Base-by-base conservation (phyloP, 2,113 vertebrate species). In the Triplophysa rosa region DNA sequence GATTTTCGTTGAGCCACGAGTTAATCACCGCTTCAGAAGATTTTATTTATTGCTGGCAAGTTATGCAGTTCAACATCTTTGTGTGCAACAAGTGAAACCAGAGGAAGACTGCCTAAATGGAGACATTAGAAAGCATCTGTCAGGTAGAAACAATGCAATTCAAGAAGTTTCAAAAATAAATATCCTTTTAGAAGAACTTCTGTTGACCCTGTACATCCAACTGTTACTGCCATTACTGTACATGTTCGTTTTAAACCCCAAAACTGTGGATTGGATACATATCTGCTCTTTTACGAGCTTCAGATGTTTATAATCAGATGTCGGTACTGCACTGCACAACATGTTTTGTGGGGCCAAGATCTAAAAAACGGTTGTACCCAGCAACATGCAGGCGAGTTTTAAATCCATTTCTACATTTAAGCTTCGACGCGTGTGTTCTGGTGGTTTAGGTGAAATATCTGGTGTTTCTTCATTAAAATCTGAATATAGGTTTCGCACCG, bases 401-500 rank as follows among this genome's bases (percentile, higher is more conserved):
- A 73, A 59, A 78, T 66, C 56, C 33, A 52, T 78, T 79, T 62
- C 70, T 58, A 26, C 23, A 45, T 40, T 66, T 19, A 59, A 3
- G 73, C n/a, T 62, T 40, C 68, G 49, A 68, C 59, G 45, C 75
- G 67, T 77, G 64, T 78, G 82, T 84, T 84, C 64, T 74, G 45
- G 40, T 72, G 72, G 77, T 80, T 78, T 82, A 23, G 40, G 56
- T 80, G 63, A 84, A 86, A 84, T 62, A 81, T 78, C 74, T 79
- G 68, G 56, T 63, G 23, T 83, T 87, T 78, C 78, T 78, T 82
- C 71, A 74, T 80, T 87, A 80, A 81, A 80, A 68, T 68, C 71
- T 65, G 59, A 61, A 74, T 68, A 78, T 62, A 76, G 56, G 65
- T 77, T 78, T 73, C 33, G 68, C 80, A 33, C 24, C 45, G 49